Percentiles rank a stretch among this genome's conserved stretches.
phyloP scores from a whole-genome alignment of 1,140 invertebrate genomes.

The Wiebesia pumilae region DNA sequence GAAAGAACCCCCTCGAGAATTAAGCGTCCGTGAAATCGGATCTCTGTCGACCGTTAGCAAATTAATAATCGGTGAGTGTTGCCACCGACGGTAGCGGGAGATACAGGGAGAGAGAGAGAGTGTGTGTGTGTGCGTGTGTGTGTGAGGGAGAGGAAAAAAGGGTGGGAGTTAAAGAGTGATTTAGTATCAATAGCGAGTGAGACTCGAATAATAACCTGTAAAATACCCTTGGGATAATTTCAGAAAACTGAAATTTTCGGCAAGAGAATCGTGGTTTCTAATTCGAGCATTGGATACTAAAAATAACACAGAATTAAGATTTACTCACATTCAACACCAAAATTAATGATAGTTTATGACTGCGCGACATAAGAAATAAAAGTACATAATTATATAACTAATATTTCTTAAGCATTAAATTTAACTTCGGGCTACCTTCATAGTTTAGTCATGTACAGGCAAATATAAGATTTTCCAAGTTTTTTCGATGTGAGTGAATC shows the following conservation, averaged over 20 bases:
- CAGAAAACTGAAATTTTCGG: too few relatives aligned
- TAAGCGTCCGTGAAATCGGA: slow-evolving; percentile 44
- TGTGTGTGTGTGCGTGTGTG: too few relatives aligned
- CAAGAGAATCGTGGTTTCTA: background rate
- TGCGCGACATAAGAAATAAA: background rate
- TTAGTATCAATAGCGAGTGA: background rate
- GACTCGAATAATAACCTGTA: background rate
- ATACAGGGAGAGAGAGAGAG: background rate
- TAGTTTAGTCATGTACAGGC: background rate
- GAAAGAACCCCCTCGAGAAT: slow-evolving; percentile 15
- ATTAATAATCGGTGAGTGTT: slow-evolving; percentile 47
- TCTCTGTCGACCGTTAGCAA: background rate
- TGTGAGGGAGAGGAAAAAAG: background rate
- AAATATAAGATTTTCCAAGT: background rate
- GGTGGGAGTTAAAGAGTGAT: background rate
- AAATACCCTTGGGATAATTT: background rate
- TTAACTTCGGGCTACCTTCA: background rate
- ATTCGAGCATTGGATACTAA: background rate
- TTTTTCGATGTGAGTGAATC: background rate
- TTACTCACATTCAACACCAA: background rate
- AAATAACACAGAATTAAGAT: background rate
- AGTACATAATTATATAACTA: too few relatives aligned
- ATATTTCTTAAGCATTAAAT: background rate
- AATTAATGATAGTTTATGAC: background rate
- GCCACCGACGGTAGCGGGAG: background rate